phyloP scores from a whole-genome alignment of 2,113 vertebrate genomes.

The Gnathonemus echidnorhynchus region DNA sequence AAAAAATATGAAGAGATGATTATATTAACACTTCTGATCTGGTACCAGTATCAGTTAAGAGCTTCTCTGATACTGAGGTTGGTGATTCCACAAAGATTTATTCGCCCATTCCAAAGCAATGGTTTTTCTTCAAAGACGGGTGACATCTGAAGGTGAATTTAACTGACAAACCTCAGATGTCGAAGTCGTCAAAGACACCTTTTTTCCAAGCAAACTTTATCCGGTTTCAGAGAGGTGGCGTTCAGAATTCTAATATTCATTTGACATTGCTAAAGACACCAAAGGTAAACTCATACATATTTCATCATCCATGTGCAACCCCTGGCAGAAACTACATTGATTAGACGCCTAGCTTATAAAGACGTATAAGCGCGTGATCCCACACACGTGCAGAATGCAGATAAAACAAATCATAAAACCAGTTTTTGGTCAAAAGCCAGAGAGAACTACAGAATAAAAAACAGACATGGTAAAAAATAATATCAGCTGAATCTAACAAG shows the following conservation, averaged over 20 bases:
- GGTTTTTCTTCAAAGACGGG: background rate
- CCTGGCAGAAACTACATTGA: background rate
- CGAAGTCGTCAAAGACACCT: background rate
- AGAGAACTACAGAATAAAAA: background rate
- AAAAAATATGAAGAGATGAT: background rate
- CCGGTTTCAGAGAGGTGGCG: background rate
- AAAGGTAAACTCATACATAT: constrained; percentile 6
- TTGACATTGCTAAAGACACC: constrained; percentile 17
- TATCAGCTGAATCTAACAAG: background rate
- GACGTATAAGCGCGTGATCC: background rate
- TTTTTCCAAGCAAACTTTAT: constrained; percentile 6
- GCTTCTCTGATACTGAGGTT: background rate
- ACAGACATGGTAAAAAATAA: background rate
- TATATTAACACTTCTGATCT: background rate
- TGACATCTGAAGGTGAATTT: constrained; percentile 15
- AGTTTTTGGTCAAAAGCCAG: background rate
- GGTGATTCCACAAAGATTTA: background rate
- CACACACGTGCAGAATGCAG: background rate
- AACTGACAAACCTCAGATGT: constrained; percentile 6
- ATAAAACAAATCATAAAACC: background rate
- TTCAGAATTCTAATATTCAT: constrained; percentile 10
- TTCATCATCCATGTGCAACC: constrained; percentile 12
- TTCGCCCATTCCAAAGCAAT: background rate
- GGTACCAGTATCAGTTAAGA: background rate
- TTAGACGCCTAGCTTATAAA: background rate